Evolutionary conservation across 2,888 invertebrate genomes (phyloP), one percentile per base, ranked within the genome.

Genomic region (Sminthurinus aureus): DNA sequence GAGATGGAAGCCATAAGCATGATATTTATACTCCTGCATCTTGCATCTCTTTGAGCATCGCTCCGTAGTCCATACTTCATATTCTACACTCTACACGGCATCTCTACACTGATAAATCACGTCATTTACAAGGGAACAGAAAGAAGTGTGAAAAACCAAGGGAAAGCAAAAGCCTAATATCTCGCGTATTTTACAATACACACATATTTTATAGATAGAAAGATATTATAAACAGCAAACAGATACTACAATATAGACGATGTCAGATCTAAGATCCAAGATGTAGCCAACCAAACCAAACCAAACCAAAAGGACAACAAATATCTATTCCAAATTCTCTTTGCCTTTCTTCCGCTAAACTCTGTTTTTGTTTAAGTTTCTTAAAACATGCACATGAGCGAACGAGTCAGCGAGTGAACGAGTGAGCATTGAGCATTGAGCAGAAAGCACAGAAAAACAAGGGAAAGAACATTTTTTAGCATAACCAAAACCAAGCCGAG

Each of bases 31-130:
- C 38, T 38, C 6, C 3, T 38, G 38, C 6, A 38, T 38, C 38
- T 38, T 38, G 38, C 3, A 38, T 38, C 24, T 24, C 71, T 83
- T 85, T 83, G 74, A 69, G 71, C 80, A 83, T 83, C 82, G 15
- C 58, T 64, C 64, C 64, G 2, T n/a, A n/a, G n/a, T n/a, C 38
- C 38, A 38, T 38, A 38, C 38, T 38, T 6, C 38, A 38, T 38
- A 38, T 38, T 38, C 38, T 4, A 38, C 1, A 38, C 38, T 38
- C 3, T 38, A 11, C 20, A 11, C 67, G 77, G 84, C 83, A 82
- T 85, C 85, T 82, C 84, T 85, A 85, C 85, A 85, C 85, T 86
- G 87, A 87, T 87, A 87, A 87, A 87, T 87, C 87, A 87, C 85
- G 85, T 87, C 87, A 87, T 87, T 87, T 85, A 85, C 84, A 83